A percentile compares a stretch with the other conserved stretches of the same genome.
phyloP scores from a whole-genome alignment of 2,888 invertebrate genomes.

The Notodonta ziczac region DNA sequence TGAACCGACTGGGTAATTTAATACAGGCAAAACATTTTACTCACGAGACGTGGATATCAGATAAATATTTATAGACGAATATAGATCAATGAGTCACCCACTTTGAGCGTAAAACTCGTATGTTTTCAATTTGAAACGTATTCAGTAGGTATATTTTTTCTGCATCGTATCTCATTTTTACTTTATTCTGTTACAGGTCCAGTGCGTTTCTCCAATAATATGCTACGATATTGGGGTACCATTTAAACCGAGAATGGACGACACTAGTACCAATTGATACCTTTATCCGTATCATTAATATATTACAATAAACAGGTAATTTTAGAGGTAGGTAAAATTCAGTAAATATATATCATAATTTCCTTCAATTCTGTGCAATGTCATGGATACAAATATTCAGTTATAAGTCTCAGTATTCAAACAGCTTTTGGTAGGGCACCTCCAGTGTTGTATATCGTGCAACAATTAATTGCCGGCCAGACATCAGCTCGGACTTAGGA shows the following conservation, averaged over 20 bases:
- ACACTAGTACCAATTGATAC: too few species aligned
- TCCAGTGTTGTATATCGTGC: conserved; percentile 70
- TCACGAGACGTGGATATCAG: neutral
- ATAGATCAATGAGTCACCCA: conserved; percentile 20
- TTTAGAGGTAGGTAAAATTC: too few species aligned
- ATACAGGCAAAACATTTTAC: conserved; percentile 2
- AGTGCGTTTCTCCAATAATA: neutral
- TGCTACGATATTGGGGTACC: neutral
- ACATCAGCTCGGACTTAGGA: conserved; percentile 55
- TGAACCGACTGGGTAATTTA: neutral
- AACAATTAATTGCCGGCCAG: conserved; percentile 74
- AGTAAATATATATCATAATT: neutral
- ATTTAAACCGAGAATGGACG: too few species aligned
- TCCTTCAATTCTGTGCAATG: conserved; percentile 3
- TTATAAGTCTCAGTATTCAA: conserved; percentile 51
- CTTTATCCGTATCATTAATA: too few species aligned
- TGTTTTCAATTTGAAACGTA: conserved; percentile 20
- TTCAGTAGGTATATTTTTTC: neutral
- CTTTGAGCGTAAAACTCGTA: conserved; percentile 28
- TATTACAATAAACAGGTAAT: too few species aligned
- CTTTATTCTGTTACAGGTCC: neutral
- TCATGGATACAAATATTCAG: neutral
- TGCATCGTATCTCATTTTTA: neutral
- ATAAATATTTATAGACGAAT: conserved; percentile 11
- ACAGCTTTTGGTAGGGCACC: conserved; percentile 57